Conservation (phyloP, 2,797 vertebrate genomes). For the Sphaeramia orbicularis region DNA sequence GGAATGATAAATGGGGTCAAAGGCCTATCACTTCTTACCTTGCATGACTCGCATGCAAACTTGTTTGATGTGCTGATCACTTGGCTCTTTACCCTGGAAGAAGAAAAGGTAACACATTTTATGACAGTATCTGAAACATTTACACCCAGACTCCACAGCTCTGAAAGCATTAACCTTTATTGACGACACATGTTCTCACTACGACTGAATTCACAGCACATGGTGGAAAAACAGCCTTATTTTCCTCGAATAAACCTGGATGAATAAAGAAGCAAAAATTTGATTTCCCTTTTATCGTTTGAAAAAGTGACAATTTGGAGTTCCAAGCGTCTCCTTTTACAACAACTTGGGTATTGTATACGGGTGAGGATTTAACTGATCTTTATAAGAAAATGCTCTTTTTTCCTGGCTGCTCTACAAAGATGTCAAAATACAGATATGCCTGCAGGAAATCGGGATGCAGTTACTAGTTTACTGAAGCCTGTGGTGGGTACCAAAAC, state of each 20-base stretch:
- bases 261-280: not conserved
- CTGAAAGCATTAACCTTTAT: not conserved
- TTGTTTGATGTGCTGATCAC: slow-evolving; percentile 96
- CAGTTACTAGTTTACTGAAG: slow-evolving; percentile 12
- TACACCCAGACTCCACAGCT: not conserved
- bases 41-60: slow-evolving; percentile 99
- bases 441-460: not conserved
- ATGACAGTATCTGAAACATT: slow-evolving; percentile 35
- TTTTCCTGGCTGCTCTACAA: slow-evolving; percentile 13
- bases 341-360: slow-evolving; percentile 1
- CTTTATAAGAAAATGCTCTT: not conserved
- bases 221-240: not conserved
- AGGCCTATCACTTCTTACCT: slow-evolving; percentile 86
- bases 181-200: not conserved
- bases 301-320: slow-evolving; percentile 17
- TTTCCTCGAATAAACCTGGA: not conserved
- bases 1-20: slow-evolving; percentile 69
- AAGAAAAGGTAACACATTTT: slow-evolving; percentile 41
- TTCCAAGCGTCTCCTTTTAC: not conserved
- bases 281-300: not conserved
- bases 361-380: slow-evolving; percentile 3
- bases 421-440: slow-evolving; percentile 9
- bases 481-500: slow-evolving; percentile 6
- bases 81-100: slow-evolving; percentile 93
- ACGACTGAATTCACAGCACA: not conserved